Conservation (phyloP, 2,888 invertebrate species). For the Adineta ricciae region DNA sequence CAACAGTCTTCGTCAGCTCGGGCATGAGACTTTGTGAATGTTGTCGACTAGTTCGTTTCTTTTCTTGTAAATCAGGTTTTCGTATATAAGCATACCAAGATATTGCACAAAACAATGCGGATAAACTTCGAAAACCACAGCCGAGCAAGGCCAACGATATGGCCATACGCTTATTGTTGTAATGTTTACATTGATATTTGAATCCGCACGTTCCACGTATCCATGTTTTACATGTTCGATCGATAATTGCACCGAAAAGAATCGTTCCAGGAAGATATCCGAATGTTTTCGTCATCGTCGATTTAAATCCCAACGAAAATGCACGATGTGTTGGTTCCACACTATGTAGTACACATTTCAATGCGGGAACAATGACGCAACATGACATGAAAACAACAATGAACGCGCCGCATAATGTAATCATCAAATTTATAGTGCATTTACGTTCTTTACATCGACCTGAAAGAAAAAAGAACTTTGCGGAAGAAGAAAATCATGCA, state of each 20-base stretch:
- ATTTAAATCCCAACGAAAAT: neutral
- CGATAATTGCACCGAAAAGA: slow-evolving; percentile 28
- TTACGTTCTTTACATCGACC: slow-evolving; percentile 10
- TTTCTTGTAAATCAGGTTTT: neutral
- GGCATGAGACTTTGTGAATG: neutral
- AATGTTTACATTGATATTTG: slow-evolving; percentile 31
- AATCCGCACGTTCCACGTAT: slow-evolving; percentile 18
- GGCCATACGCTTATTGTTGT: slow-evolving; percentile 30
- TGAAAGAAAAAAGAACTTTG: neutral
- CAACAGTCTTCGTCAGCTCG: neutral
- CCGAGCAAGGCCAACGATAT: slow-evolving; percentile 27
- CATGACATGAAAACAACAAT: slow-evolving; percentile 2
- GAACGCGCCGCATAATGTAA: neutral
- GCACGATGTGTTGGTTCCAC: neutral
- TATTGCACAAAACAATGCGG: neutral
- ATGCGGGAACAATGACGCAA: neutral
- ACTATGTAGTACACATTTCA: slow-evolving; percentile 9
- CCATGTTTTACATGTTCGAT: slow-evolving; percentile 28
- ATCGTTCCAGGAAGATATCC: slow-evolving; percentile 30
- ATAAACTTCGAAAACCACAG: slow-evolving; percentile 22
- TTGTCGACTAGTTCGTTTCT: neutral
- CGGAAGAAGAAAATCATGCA: no score
- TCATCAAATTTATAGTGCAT: neutral
- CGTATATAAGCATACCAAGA: neutral
- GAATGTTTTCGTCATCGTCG: slow-evolving; percentile 27